Evolutionary conservation across 2,113 vertebrate genomes (phyloP).

Genomic region (Motacilla tschutschensis): DNA sequence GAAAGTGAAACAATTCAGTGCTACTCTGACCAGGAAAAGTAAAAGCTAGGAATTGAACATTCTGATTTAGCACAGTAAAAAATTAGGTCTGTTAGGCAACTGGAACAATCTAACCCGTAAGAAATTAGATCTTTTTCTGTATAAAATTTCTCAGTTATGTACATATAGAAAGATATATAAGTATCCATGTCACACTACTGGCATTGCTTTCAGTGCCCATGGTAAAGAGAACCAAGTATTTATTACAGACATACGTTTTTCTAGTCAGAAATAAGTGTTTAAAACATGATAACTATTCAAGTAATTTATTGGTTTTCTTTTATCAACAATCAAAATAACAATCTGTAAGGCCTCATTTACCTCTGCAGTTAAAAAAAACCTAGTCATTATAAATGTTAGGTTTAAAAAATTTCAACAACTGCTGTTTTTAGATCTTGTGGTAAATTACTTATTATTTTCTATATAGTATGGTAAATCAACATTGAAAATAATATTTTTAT

Average conservation of each 20-base stretch:
- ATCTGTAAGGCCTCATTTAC: not conserved
- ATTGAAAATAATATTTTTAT: not conserved
- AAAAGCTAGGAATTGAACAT: not conserved
- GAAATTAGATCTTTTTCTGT: not conserved
- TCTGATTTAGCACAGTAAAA: not conserved
- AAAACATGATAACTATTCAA: not conserved
- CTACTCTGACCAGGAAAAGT: not conserved
- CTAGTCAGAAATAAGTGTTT: not conserved
- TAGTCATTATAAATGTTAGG: not conserved
- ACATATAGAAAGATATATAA: not conserved
- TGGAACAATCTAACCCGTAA: not conserved
- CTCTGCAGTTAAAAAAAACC: not conserved
- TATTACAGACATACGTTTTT: not conserved
- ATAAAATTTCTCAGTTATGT: not conserved
- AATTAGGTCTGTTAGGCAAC: accelerated
- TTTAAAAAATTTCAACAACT: not conserved
- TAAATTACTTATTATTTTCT: not conserved
- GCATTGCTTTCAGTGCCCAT: not conserved
- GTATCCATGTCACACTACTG: not conserved
- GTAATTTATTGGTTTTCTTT: not conserved
- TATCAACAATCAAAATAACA: not conserved
- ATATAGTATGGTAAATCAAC: not conserved
- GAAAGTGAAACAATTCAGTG: not conserved
- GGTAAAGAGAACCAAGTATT: not conserved
- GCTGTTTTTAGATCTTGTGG: not conserved